Evolutionary conservation across 2,888 invertebrate species (phyloP).

Genomic region (Cheiracanthium punctorium): DNA sequence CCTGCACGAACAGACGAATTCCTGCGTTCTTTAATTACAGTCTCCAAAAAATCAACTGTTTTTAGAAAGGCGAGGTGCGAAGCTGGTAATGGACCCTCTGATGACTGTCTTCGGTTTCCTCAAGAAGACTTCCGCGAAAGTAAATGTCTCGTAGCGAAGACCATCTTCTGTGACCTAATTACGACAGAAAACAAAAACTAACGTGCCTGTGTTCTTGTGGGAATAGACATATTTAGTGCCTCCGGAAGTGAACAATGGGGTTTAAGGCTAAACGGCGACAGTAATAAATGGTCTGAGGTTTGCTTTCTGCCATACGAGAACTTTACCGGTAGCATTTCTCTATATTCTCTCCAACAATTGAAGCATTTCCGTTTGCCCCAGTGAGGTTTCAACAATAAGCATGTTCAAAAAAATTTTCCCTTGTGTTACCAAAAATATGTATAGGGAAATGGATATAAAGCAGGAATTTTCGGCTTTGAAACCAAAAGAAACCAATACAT

Average conservation of each 20-base stretch:
- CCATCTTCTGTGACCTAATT: conserved; percentile 15
- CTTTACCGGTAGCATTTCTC: neutral
- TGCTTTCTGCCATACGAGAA: neutral
- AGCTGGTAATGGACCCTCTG: conserved; percentile 31
- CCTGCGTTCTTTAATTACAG: conserved; percentile 51
- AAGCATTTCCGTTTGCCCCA: neutral
- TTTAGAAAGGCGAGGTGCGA: conserved; percentile 62
- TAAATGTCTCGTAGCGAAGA: conserved; percentile 5
- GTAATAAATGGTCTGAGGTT: neutral
- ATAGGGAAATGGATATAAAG: neutral
- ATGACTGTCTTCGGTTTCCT: neutral
- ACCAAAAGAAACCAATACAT: neutral
- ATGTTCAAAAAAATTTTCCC: neutral
- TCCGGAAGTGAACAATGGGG: conserved; percentile 10
- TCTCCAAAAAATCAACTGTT: conserved; percentile 34
- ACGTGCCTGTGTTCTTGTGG: neutral
- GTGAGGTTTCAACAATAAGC: neutral
- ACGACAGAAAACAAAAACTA: neutral
- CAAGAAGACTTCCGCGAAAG: neutral
- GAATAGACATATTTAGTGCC: neutral
- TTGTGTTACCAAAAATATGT: neutral
- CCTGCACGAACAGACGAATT: conserved; percentile 25
- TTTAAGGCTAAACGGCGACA: neutral
- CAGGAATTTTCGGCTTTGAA: neutral
- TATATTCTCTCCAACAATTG: neutral